Base-by-base conservation (phyloP, 2,797 vertebrate genomes). In the Presbytis comata region DNA sequence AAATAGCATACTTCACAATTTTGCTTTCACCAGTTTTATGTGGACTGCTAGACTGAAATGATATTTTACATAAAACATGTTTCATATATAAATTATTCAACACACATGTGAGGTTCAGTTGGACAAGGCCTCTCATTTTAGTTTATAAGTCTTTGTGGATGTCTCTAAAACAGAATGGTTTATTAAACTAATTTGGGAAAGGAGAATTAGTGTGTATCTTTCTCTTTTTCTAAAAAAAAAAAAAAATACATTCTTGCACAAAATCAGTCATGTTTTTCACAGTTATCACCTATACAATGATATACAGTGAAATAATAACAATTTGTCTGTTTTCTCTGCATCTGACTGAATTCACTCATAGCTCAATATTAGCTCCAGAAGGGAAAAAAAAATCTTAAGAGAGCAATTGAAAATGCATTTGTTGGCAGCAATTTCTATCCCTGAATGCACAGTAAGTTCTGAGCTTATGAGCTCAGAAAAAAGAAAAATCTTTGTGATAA, bases 401-500 rank as follows among this genome's bases (percentile, higher is more conserved):
- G 64, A 91, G 89, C 92, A 91, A 50, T 3, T 39, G 55, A 46
- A 94, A 78, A 87, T 78, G 75, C 83, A 53, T 80, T 44, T 87
- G 16, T 81, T 67, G 85, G 82, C 83, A 94, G 82, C 55, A 59
- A 14, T 93, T 89, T 89, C 79, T 55, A 33, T 28, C 46, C n/a
- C 50, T 83, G 85, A 94, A 93, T 59, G 30, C 75, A 89, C 53
- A 72, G 81, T 55, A 78, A 91, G 50, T 94, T 91, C 88, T 83
- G 67, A 86, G 75, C 53, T 44, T 57, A 19, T 36, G 39, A 67
- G n/a, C 55, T 57, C 64, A 67, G 33, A n/a, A 59, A 16, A 50
- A 94, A 53, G 72, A 75, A 93, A 91, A 89, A 13, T 24, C 72
- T 97, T 93, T 89, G 91, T 76, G 89, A 96, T 97, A 75, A 97